Evolutionary conservation across 2,113 vertebrate genomes (phyloP).

Genomic region (Bubo bubo): DNA sequence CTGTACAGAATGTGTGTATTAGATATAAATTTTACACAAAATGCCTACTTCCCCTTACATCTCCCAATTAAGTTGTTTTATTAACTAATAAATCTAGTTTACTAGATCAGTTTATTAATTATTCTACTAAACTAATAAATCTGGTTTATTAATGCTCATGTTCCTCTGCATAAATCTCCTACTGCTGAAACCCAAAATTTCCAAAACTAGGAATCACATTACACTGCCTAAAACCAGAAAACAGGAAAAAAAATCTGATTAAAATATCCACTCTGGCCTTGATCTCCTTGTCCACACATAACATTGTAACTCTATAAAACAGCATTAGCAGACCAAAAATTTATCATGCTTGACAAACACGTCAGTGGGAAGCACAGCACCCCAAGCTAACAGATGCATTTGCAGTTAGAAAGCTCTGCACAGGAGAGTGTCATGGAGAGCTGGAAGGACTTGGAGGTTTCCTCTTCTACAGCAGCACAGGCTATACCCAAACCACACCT

Average conservation of each 20-base stretch:
- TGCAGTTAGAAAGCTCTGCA: background rate
- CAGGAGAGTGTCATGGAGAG: background rate
- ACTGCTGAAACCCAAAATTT: background rate
- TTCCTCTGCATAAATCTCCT: background rate
- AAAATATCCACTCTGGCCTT: background rate
- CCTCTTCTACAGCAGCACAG: background rate
- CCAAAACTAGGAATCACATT: background rate
- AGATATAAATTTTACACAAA: background rate
- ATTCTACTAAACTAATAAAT: background rate
- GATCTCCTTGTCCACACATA: background rate
- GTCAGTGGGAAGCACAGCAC: background rate
- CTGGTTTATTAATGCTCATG: background rate
- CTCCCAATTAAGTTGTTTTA: background rate
- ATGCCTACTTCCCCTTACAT: background rate
- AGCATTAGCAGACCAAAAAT: background rate
- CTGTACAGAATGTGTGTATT: background rate
- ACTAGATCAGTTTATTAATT: background rate
- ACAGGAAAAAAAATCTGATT: fast-evolving
- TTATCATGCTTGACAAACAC: background rate
- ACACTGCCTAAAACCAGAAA: background rate
- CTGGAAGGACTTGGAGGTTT: background rate
- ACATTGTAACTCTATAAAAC: background rate
- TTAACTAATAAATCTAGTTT: conserved; percentile 2
- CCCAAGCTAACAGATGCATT: background rate
- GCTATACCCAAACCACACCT: background rate